A percentile compares a stretch with the other conserved stretches of the same genome.
Evolutionary conservation across 2,113 vertebrate genomes (phyloP).

Genomic region (Gulo gulo): DNA sequence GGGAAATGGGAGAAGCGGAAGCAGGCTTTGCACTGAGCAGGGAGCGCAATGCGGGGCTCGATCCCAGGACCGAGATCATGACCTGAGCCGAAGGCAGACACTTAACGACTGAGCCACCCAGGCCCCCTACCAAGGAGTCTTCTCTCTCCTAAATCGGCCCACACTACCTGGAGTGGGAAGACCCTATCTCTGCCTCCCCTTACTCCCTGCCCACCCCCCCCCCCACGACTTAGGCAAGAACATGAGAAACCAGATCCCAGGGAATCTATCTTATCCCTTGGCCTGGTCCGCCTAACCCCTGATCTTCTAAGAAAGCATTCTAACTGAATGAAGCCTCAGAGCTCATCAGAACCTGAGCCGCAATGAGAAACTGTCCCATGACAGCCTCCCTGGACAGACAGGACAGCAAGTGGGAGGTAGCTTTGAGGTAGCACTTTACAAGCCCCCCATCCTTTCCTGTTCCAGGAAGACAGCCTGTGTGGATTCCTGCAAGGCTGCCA

Average conservation of each 20-base stretch:
- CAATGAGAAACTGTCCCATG: background rate
- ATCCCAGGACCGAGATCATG: too few species aligned
- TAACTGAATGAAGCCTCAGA: background rate
- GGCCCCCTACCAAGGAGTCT: background rate
- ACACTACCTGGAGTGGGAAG: background rate
- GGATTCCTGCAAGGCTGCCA: background rate
- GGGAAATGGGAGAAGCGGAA: too few species aligned
- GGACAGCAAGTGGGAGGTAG: background rate
- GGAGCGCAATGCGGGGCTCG: too few species aligned
- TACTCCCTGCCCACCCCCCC: background rate
- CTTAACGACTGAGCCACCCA: too few species aligned
- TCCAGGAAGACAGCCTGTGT: background rate
- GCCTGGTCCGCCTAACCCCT: background rate
- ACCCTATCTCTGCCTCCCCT: background rate
- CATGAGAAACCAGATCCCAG: background rate
- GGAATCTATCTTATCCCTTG: background rate
- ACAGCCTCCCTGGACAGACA: background rate
- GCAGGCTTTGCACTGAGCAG: too few species aligned
- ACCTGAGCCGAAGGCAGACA: too few species aligned
- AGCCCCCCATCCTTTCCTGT: background rate
- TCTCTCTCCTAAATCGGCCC: background rate
- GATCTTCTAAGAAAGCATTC: background rate
- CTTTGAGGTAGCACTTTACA: slow-evolving; percentile 5
- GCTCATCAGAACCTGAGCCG: background rate
- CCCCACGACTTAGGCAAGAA: background rate